Percentiles rank a stretch among this genome's conserved stretches.
These are phyloP conservation scores for Aphodius sticticus DNA, from an alignment of 2,888 invertebrate species.

Conservation along the genomic window DNA sequence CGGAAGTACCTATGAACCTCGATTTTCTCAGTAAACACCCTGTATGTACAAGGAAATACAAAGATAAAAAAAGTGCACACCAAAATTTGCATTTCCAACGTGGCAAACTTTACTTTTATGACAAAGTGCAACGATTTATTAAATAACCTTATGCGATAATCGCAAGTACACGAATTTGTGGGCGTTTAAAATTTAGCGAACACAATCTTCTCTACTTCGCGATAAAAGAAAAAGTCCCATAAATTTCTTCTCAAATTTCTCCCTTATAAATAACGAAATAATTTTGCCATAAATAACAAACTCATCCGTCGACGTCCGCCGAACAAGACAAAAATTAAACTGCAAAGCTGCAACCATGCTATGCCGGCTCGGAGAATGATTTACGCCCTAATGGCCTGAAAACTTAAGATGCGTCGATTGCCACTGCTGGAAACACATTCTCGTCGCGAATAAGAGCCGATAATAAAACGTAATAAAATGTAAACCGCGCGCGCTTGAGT, in stretches of 20 bases:
- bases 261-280: neutral
- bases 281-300: neutral
- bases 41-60: too few species aligned
- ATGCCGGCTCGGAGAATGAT: neutral
- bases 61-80: too few species aligned
- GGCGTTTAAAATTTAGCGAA: neutral
- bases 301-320: neutral
- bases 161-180: neutral
- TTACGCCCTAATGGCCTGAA: neutral
- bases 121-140: neutral
- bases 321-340: neutral
- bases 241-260: neutral
- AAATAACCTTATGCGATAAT: neutral
- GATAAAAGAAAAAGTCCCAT: neutral
- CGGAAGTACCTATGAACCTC: too few species aligned
- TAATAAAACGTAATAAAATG: slow-evolving; percentile 4
- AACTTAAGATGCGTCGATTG: neutral
- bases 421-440: neutral
- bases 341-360: neutral
- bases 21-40: too few species aligned
- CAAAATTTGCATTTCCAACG: neutral
- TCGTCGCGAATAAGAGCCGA: neutral
- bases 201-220: neutral
- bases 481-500: neutral
- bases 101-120: neutral